These are phyloP conservation scores for Isurus oxyrinchus DNA, from an alignment of 2,113 vertebrate genomes.

Conservation along the genomic window DNA sequence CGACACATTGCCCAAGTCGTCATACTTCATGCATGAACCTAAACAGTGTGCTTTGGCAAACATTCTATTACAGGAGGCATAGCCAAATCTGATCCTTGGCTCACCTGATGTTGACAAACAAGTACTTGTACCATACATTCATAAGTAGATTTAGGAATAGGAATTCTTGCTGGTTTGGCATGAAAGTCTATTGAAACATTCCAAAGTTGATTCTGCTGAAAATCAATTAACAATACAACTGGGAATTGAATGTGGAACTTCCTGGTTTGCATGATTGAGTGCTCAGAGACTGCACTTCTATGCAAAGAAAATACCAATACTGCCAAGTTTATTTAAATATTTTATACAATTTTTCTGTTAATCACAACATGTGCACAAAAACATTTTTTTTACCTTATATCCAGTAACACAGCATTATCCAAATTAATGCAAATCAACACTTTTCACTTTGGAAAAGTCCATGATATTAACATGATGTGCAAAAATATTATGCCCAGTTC, in stretches of 20 bases:
- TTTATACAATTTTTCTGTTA: background rate
- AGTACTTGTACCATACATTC: background rate
- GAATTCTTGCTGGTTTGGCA: background rate
- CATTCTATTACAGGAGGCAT: background rate
- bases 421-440: background rate
- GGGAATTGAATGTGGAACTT: background rate
- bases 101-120: background rate
- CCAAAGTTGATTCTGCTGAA: background rate
- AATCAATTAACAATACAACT: background rate
- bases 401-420: background rate
- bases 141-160: background rate
- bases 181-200: background rate
- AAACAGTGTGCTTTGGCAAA: background rate
- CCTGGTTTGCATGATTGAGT: background rate
- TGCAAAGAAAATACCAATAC: background rate
- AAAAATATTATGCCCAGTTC: background rate
- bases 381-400: background rate
- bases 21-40: background rate
- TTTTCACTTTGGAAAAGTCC: background rate
- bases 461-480: background rate
- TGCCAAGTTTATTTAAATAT: background rate
- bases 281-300: background rate
- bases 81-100: background rate
- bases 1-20: background rate
- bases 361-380: background rate